Evolutionary conservation across 2,113 vertebrate species (phyloP), one percentile per base, ranked within the genome.

Genomic region (Forbesichthys agassizii): DNA sequence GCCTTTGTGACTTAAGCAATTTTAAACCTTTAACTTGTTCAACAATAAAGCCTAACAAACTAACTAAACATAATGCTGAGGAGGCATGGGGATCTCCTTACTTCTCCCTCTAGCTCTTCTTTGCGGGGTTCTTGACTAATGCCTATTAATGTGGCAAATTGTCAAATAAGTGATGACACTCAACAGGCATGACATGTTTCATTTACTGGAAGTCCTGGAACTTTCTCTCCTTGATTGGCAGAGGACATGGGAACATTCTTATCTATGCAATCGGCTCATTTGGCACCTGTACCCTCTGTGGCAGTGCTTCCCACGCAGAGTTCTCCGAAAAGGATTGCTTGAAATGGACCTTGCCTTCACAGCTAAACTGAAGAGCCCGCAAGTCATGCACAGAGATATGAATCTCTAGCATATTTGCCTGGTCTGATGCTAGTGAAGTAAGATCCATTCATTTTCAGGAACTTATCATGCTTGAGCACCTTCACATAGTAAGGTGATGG

Each of bases 81-180:
- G 52, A 54, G 13, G 53, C 53, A 55, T 55, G 53, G 20, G 53
- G 12, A 14, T 55, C 53, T 55, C 53, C 53, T 55, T 14, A 55
- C 53, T 55, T 55, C 53, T 55, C 53, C 53, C 53, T 55, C 53
- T 16, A 55, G 53, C 13, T 55, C 53, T 55, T 55, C 53, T 55
- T 55, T 55, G 53, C 53, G 13, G 53, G 11, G 53, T 55, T 58
- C 18, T 58, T 58, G 16, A 58, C 11, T 58, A 20, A 58, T 58
- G 56, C 56, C 56, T 27, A 58, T 8, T 58, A 5, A 58, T 58
- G 56, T 36, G 58, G 58, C 58, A 42, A 42, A 18, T 33, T 65
- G 66, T 68, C n/a, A 56, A 74, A 67, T 47, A 75, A 75, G 59
- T 68, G 58, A 76, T 76, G 63, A 56, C 74, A 76, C 62, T 65